These are phyloP conservation scores for Nibea albiflora DNA, from an alignment of 2,113 vertebrate species.

Conservation along the genomic window DNA sequence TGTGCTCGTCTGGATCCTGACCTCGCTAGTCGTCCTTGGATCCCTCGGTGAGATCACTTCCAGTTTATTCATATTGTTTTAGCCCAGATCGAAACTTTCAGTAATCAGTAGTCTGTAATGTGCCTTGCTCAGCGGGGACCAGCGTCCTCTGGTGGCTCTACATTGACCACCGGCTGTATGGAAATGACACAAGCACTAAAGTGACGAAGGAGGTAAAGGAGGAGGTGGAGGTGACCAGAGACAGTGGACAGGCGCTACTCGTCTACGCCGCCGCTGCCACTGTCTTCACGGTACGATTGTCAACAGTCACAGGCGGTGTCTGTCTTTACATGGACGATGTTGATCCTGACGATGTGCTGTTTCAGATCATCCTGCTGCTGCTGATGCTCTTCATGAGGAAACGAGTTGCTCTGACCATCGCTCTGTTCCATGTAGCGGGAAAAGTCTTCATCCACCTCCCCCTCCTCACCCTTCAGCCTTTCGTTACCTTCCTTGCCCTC, in stretches of 20 bases:
- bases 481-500: constrained; percentile 95
- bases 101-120: not conserved
- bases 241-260: constrained; percentile 91
- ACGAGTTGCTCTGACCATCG: constrained; percentile 94
- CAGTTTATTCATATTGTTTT: constrained; percentile 16
- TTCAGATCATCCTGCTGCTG: constrained; percentile 91
- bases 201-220: constrained; percentile 85
- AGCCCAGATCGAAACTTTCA: no score
- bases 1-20: constrained; percentile 97
- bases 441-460: constrained; percentile 98
- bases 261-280: constrained; percentile 94
- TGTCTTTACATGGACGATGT: no score
- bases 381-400: constrained; percentile 98
- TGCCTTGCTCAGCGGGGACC: constrained; percentile 87
- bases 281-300: constrained; percentile 90
- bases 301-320: not conserved
- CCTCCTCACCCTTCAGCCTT: constrained; percentile 94
- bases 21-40: constrained; percentile 91
- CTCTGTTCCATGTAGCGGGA: constrained; percentile 96
- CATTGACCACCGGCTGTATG: constrained; percentile 88
- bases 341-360: not conserved
- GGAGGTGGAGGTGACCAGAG: constrained; percentile 81
- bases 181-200: constrained; percentile 78
- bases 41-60: constrained; percentile 91
- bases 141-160: constrained; percentile 98